Evolutionary conservation across 2,113 vertebrate species (phyloP).

Genomic region (Genyomyrus donnyi): DNA sequence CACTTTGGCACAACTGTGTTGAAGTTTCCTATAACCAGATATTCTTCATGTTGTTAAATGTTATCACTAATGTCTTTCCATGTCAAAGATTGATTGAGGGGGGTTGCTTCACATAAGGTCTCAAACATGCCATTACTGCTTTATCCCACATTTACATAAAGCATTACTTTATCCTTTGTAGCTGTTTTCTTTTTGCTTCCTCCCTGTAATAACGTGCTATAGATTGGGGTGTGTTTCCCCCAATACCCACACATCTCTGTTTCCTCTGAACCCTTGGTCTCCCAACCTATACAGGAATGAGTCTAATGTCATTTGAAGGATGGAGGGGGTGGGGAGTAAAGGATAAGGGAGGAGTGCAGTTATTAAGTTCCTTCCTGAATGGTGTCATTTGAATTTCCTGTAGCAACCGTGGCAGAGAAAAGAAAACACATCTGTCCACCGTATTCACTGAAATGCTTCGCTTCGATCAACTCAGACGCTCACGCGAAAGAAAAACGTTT

Average conservation of each 20-base stretch:
- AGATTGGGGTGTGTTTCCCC: background rate
- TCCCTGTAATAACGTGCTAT: background rate
- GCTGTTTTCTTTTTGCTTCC: background rate
- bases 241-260: conserved; percentile 13
- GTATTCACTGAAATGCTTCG: background rate
- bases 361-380: conserved; percentile 72
- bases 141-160: background rate
- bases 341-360: conserved; percentile 46
- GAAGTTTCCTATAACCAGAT: background rate
- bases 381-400: conserved; percentile 74
- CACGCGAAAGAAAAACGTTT: background rate
- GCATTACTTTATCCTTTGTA: background rate
- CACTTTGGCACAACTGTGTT: background rate
- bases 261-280: conserved; percentile 52
- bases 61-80: background rate
- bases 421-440: conserved; percentile 31
- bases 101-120: background rate
- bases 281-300: conserved; percentile 76
- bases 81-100: background rate
- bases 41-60: background rate
- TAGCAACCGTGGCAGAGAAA: conserved; percentile 50
- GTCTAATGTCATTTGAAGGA: conserved; percentile 74
- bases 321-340: conserved; percentile 58
- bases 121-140: background rate
- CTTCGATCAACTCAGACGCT: background rate